Evolutionary conservation across 1,140 invertebrate genomes (phyloP), one percentile per base, ranked within the genome.

Genomic region (Drosophila virilis): DNA sequence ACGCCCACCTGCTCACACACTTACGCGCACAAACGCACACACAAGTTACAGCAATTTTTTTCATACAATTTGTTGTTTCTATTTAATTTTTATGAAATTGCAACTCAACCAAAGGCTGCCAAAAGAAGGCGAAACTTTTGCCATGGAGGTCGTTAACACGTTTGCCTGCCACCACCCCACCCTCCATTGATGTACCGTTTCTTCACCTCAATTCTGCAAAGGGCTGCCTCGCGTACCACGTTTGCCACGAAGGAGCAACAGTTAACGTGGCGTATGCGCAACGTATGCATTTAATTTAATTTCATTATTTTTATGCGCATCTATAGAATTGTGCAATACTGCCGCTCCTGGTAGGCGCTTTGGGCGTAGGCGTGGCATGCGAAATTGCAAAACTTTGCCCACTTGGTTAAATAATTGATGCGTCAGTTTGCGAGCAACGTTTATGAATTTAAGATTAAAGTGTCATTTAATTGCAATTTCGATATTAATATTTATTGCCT

Each of bases 371-470:
- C 68, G 67, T 76, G 78, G 65, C 76, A 83, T 66, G 84, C 22
- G 58, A 79, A 80, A 83, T 83, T 83, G 73, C 73, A 88, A 82
- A 86, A 88, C 75, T 88, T 86, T 64, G 64, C 75, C 69, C 78
- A 80, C 78, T 89, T 83, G 70, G 77, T 83, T 89, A 89, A 89
- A 83, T 88, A 89, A 88, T 89, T 89, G 75, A 88, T 89, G 84
- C 64, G 65, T 58, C 73, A 64, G 67, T 65, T 48, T 52, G 46
- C 13, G 57, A 13, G 28, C 58, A 64, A 54, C 77, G 73, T 88
- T 88, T 88, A 89, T 88, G 84, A 88, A 88, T 88, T 88, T 88
- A 88, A 89, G 82, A 88, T 88, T 88, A 88, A 89, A 89, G 83
- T 77, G 77, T 77, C 84, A 83, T 88, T 83, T 89, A 88, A 83